Evolutionary conservation across 2,113 vertebrate genomes (phyloP).

Genomic region (Thryonomys swinderianus): DNA sequence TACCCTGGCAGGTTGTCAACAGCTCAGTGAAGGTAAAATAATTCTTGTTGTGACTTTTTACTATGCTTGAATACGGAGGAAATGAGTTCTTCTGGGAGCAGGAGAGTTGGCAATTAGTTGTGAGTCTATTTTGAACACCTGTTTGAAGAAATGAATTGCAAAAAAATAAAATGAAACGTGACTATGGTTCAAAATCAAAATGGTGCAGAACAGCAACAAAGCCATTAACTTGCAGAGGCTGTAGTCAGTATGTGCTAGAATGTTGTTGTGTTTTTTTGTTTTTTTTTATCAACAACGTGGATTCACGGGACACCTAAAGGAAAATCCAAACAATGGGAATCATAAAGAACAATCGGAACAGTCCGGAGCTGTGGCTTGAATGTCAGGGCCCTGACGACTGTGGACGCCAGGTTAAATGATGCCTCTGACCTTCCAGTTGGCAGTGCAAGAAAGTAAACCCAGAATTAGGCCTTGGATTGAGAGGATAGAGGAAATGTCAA

Average conservation of each 20-base stretch:
- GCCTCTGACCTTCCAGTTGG: neutral
- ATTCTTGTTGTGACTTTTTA: slow-evolving; percentile 14
- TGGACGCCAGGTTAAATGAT: neutral
- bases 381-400: rapidly evolving
- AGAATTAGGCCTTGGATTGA: neutral
- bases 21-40: neutral
- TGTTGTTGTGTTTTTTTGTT: too few relatives aligned
- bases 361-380: neutral
- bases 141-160: slow-evolving; percentile 19
- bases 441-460: neutral
- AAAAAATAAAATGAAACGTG: too few relatives aligned
- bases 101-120: neutral
- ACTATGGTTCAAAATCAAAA: neutral
- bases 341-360: neutral
- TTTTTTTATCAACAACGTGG: neutral
- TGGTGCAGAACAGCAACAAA: neutral
- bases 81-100: neutral
- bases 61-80: neutral
- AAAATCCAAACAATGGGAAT: neutral
- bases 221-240: neutral
- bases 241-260: neutral
- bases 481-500: neutral
- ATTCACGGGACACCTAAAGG: neutral
- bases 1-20: neutral
- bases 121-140: neutral